phyloP scores from a whole-genome alignment of 1,140 invertebrate species.

The Cotesia glomerata region DNA sequence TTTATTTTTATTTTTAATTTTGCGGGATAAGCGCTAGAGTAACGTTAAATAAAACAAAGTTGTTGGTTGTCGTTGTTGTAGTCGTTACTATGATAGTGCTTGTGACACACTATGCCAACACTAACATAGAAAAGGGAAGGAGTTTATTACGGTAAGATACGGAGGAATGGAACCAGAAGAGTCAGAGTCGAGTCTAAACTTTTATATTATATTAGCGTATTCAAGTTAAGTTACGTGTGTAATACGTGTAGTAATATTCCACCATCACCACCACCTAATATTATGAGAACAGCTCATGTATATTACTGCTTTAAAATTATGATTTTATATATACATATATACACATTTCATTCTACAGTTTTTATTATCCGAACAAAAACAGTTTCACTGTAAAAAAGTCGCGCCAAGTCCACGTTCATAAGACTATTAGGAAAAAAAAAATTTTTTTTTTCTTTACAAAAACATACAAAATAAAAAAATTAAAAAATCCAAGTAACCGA shows the following conservation, averaged over 20 bases:
- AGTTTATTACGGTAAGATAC: slow-evolving; percentile 51
- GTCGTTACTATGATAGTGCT: background rate
- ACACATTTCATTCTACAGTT: background rate
- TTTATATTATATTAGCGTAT: slow-evolving; percentile 34
- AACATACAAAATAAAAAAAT: too few species aligned
- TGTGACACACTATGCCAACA: background rate
- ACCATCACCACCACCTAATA: slow-evolving; percentile 23
- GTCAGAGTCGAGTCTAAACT: slow-evolving; percentile 44
- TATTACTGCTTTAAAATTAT: background rate
- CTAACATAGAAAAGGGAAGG: background rate
- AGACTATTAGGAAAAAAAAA: too few species aligned
- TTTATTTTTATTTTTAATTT: background rate
- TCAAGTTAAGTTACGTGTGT: slow-evolving; percentile 46
- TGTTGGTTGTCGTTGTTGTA: slow-evolving; percentile 1
- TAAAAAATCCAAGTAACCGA: too few species aligned
- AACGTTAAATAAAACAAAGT: slow-evolving; percentile 28
- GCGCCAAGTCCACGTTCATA: too few species aligned
- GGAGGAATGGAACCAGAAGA: slow-evolving; percentile 13
- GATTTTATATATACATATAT: background rate
- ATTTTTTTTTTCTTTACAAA: too few species aligned
- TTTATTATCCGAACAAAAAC: too few species aligned
- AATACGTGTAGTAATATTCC: slow-evolving; percentile 35
- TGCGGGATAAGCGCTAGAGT: background rate
- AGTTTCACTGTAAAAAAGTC: too few species aligned
- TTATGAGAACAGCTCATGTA: background rate